Conservation (phyloP, 2,113 vertebrate species). For the Lycaon pictus region DNA sequence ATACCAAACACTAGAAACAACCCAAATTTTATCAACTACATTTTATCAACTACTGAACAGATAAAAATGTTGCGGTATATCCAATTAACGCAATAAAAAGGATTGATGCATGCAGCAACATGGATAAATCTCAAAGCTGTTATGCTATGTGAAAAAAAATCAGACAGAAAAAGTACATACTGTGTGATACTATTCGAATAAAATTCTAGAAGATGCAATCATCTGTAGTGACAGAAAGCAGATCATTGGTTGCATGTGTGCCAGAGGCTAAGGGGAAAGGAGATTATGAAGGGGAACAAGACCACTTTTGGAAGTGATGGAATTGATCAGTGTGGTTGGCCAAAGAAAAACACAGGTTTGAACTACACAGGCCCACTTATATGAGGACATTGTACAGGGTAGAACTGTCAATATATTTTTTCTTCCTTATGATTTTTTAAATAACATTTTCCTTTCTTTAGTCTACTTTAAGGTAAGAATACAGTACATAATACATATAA, state of each 20-base stretch:
- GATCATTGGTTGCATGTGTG: not conserved
- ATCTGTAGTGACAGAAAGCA: not conserved
- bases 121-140: not conserved
- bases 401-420: not conserved
- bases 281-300: not conserved
- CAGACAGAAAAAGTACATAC: not conserved
- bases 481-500: not conserved
- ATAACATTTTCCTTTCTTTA: not conserved
- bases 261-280: not conserved
- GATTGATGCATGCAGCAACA: not conserved
- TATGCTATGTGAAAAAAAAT: not conserved
- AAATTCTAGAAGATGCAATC: not conserved
- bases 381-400: not conserved
- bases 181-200: not conserved
- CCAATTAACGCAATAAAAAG: not conserved
- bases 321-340: not conserved
- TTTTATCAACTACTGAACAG: not conserved
- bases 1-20: not conserved
- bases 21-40: not conserved
- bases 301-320: not conserved
- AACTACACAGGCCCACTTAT: not conserved
- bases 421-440: not conserved
- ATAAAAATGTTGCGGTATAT: not conserved
- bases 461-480: not conserved
- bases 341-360: not conserved